Percentiles rank a stretch among this genome's conserved stretches.
Conservation (phyloP, 2,888 invertebrate genomes). For the Stegana nigrithorax region DNA sequence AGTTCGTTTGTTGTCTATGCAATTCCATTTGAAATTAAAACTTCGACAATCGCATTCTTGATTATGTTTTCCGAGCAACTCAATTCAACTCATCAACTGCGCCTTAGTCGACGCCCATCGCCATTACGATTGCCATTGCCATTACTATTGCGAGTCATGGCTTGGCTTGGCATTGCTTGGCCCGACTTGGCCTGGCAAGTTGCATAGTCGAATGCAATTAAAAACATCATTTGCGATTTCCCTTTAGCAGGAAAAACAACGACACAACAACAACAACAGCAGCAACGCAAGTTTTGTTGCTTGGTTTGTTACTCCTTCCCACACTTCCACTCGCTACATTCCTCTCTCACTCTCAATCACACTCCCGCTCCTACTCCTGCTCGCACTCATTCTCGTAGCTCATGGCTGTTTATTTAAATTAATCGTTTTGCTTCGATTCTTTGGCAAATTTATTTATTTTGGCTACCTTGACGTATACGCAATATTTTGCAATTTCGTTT, state of each 20-base stretch:
- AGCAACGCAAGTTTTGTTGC: too few relatives aligned
- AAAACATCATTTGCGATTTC: not conserved
- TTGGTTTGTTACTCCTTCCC: too few relatives aligned
- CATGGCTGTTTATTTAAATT: not conserved
- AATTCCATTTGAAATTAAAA: conserved; percentile 57
- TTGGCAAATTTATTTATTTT: not conserved
- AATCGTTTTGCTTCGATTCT: not conserved
- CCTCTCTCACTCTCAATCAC: too few relatives aligned
- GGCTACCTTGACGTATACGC: not conserved
- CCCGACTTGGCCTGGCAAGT: not conserved
- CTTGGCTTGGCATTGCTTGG: too few relatives aligned
- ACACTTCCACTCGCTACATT: too few relatives aligned
- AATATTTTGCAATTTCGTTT: too few relatives aligned
- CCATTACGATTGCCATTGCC: not conserved
- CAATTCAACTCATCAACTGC: conserved; percentile 46
- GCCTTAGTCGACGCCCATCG: not conserved
- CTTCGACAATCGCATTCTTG: conserved; percentile 53
- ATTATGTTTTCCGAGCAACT: conserved; percentile 50
- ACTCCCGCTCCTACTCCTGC: too few relatives aligned
- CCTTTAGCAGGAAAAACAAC: conserved; percentile 17
- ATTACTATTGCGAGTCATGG: too few relatives aligned
- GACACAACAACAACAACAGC: too few relatives aligned
- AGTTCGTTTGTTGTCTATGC: not conserved
- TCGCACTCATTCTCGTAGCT: too few relatives aligned
- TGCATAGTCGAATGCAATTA: not conserved